Percentiles rank a stretch among this genome's conserved stretches.
These are phyloP conservation scores for Capitella teleta DNA, from an alignment of 1,140 invertebrate genomes.

Conservation along the genomic window DNA sequence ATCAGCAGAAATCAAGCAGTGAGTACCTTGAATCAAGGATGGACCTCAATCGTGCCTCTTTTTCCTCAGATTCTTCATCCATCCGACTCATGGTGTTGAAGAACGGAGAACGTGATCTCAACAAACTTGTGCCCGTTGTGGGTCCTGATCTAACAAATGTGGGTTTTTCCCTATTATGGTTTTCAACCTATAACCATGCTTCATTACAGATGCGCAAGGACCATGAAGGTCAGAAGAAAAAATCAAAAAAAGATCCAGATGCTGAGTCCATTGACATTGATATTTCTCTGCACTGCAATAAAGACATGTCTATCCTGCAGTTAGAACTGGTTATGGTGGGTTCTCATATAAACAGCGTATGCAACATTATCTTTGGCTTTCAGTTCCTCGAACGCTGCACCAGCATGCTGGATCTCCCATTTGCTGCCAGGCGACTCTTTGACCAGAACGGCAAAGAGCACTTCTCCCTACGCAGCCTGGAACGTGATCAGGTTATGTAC, in stretches of 20 bases:
- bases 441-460: conserved; percentile 35
- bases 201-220: conserved; percentile 2
- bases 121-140: conserved; percentile 25
- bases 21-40: background rate
- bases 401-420: conserved; percentile 29
- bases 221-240: conserved; percentile 11
- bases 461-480: conserved; percentile 25
- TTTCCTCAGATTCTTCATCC: conserved; percentile 15
- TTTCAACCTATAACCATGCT: too few species aligned
- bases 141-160: conserved; percentile 39
- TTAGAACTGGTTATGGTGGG: conserved; percentile 23
- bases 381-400: conserved; percentile 41
- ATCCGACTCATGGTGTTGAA: conserved; percentile 28
- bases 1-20: background rate
- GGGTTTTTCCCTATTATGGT: too few species aligned
- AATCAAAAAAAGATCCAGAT: conserved; percentile 10
- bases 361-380: conserved; percentile 9
- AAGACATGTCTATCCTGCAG: conserved; percentile 23
- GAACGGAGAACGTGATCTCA: conserved; percentile 31
- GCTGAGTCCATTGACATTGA: conserved; percentile 21
- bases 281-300: conserved; percentile 23
- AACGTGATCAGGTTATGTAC: conserved; percentile 33
- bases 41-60: background rate
- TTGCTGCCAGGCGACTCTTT: conserved; percentile 39
- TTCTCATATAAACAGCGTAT: background rate